phyloP scores from a whole-genome alignment of 30 jellyfish, hydroid and myxozoan genomes.

The Aurelia aurita complex sp. Pacific region DNA sequence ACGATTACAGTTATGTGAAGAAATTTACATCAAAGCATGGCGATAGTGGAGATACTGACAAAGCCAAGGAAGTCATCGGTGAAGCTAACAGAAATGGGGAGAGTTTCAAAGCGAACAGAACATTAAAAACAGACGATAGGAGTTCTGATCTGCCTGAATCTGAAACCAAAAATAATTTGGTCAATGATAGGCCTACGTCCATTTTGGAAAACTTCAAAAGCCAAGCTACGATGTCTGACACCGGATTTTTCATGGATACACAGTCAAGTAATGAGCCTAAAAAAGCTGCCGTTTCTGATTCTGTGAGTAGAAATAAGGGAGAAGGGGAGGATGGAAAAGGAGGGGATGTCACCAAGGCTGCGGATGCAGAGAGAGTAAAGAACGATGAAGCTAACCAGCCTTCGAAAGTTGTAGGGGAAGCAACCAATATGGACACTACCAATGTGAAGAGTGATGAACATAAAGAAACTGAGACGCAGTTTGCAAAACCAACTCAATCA shows the following conservation, averaged over 20 bases:
- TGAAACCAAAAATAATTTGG: background rate
- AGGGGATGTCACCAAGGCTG: background rate
- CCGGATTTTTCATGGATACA: conserved; percentile 35
- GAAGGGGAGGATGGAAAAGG: conserved; percentile 10
- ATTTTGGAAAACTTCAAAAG: conserved; percentile 31
- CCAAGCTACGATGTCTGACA: conserved; percentile 1
- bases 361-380: background rate
- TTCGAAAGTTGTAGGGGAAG: conserved; percentile 11
- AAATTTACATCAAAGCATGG: conserved; percentile 12
- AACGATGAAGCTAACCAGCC: background rate
- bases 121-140: background rate
- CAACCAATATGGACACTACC: background rate
- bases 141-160: background rate
- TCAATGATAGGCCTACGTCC: conserved; percentile 16
- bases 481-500: conserved; percentile 13
- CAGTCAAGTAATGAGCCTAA: conserved; percentile 4
- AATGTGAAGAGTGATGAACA: background rate
- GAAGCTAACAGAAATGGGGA: background rate
- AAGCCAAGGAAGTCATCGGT: background rate
- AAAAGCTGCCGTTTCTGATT: background rate
- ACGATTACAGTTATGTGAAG: background rate
- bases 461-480: background rate
- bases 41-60: conserved; percentile 5
- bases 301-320: background rate
- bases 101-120: conserved; percentile 7